Base-by-base conservation (phyloP, 2,113 vertebrate genomes). In the Hypomesus transpacificus region DNA sequence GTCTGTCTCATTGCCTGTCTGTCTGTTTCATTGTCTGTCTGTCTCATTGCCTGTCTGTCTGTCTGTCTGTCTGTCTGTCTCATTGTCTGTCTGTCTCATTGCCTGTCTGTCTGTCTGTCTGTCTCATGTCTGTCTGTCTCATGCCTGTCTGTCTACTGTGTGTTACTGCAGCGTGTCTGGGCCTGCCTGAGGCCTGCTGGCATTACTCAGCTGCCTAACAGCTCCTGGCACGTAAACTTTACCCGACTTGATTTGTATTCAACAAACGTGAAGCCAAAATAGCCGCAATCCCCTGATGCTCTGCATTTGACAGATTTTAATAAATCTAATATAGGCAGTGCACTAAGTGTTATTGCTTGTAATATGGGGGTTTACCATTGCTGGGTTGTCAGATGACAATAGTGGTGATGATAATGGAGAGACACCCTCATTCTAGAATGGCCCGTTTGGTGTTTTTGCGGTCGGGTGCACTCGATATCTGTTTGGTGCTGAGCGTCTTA, bases 331-430 rank as follows among this genome's bases (percentile, higher is more conserved):
- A 46, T 16, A 20, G 63, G 11, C 63, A 50, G 63, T 14, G 63
- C 63, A 50, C 63, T 65, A 65, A 65, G 63, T 65, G 63, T 65
- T 65, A 65, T 65, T 65, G 63, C 63, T 65, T 46, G 34, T 65
- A 64, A 64, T 64, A 39, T n/a, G 62, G 31, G 39, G 63, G 20
- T 46, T n/a, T 50, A 65, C 63, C 8, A 11, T 14, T n/a, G 31
- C 39, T 7, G 18, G 31, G 63, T 39, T 50, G 34, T 20, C 39
- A 9, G 21, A 18, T 2, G 8, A 50, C 39, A 65, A 50, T 65
- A 14, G 31, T 39, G 17, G 3, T 46, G 34, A 65, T 8, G 34
- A 50, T 65, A 65, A 65, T 21, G 26, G 34, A 50, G 57, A n/a
- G 39, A 65, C 39, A 65, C 14, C 63, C 18, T 21, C n/a, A 3